These are phyloP conservation scores for Diplazon laetatorius DNA, from an alignment of 2,888 invertebrate genomes.

Conservation along the genomic window DNA sequence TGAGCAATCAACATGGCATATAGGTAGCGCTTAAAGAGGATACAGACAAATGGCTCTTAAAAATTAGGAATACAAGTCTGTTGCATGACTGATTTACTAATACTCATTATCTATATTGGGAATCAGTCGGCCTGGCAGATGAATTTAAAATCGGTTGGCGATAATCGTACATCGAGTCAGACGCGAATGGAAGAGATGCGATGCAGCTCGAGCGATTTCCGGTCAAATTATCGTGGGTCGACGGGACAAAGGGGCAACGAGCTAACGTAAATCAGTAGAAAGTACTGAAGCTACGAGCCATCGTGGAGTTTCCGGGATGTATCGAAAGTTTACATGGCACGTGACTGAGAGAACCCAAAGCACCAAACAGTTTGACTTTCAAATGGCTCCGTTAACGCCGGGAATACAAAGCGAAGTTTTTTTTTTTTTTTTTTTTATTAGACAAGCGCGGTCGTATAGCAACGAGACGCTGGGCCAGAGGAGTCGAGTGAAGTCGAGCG, in stretches of 20 bases:
- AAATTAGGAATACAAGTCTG: neutral
- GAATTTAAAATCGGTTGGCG: too few species aligned
- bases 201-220: neutral
- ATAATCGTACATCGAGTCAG: neutral
- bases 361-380: constrained; percentile 74
- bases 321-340: constrained; percentile 65
- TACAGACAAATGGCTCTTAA: too few species aligned
- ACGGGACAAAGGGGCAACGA: constrained; percentile 9
- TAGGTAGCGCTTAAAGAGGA: too few species aligned
- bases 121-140: neutral
- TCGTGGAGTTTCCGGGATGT: constrained; percentile 55
- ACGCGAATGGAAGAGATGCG: neutral
- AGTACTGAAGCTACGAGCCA: constrained; percentile 21
- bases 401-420: constrained; percentile 72
- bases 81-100: too few species aligned
- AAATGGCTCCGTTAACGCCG: constrained; percentile 68
- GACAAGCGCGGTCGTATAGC: constrained; percentile 55
- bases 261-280: neutral
- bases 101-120: neutral
- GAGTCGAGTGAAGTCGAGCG: constrained; percentile 56
- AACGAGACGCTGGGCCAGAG: constrained; percentile 30
- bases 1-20: too few species aligned
- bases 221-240: neutral
- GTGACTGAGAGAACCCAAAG: constrained; percentile 46
- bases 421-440: constrained; percentile 69